A percentile compares a stretch with the other conserved stretches of the same genome.
phyloP scores from a whole-genome alignment of 2,797 vertebrate genomes.

The Esox masquinongy region DNA sequence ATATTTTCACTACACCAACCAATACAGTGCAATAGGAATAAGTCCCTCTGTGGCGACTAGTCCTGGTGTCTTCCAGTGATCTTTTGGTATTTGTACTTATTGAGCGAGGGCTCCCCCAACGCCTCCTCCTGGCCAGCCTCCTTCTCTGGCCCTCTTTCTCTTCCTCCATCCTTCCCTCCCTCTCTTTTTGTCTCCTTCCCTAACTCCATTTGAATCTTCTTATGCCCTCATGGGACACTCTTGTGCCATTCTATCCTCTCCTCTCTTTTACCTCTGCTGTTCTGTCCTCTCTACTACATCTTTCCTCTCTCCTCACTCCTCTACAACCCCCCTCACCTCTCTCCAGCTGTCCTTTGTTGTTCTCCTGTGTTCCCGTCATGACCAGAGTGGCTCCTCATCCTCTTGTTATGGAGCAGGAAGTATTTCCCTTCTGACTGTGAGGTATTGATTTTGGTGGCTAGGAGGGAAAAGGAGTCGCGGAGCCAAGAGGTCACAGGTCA shows the following conservation, averaged over 20 bases:
- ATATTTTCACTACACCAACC: no score
- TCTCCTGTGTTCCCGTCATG: background rate
- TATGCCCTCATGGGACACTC: background rate
- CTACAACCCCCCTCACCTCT: no score
- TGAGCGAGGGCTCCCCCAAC: background rate
- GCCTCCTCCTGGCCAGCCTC: no score
- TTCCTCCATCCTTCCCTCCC: background rate
- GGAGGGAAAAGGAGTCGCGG: slow-evolving; percentile 61
- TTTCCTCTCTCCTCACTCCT: background rate
- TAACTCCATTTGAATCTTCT: no score
- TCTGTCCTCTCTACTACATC: background rate
- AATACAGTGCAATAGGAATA: background rate
- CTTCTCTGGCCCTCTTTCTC: no score
- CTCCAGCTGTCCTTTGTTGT: background rate
- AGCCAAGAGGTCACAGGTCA: slow-evolving; percentile 73
- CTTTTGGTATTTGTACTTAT: slow-evolving; percentile 13
- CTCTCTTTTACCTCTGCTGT: background rate
- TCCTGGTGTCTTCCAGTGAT: background rate
- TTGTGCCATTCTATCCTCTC: background rate
- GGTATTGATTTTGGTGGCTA: slow-evolving; percentile 46
- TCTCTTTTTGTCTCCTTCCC: background rate
- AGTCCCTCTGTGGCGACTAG: background rate
- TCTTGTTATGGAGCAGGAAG: background rate
- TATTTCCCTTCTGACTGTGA: background rate
- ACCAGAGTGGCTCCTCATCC: background rate